These are phyloP conservation scores for Melanotus villosus DNA, from an alignment of 2,888 invertebrate genomes.

Conservation along the genomic window DNA sequence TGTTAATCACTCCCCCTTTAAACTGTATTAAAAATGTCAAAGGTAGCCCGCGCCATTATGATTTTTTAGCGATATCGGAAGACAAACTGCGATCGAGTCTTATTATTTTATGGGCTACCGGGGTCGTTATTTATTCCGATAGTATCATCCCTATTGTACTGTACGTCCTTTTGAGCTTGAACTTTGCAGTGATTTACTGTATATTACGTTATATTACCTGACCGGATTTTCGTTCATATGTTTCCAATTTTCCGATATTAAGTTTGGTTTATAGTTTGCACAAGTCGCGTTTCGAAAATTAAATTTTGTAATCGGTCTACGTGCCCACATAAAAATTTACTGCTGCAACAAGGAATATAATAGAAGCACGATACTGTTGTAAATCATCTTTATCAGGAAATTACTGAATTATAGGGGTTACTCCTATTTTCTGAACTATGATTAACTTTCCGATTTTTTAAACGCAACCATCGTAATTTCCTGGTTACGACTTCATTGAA, in stretches of 20 bases:
- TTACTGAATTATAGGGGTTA: not conserved
- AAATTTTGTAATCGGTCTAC: slow-evolving; percentile 22
- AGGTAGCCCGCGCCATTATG: slow-evolving; percentile 45
- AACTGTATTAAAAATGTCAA: slow-evolving; percentile 50
- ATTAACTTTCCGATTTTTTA: slow-evolving; percentile 4
- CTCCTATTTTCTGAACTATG: not conserved
- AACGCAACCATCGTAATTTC: not conserved
- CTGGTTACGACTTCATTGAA: not conserved
- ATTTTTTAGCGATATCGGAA: slow-evolving; percentile 46
- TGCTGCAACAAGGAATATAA: not conserved
- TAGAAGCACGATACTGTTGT: not conserved
- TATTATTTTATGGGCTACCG: slow-evolving; percentile 45
- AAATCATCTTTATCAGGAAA: slow-evolving; percentile 16
- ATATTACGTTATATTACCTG: slow-evolving; percentile 25
- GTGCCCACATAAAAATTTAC: slow-evolving; percentile 4
- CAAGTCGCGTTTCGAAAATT: slow-evolving; percentile 19
- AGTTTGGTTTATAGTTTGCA: slow-evolving; percentile 18
- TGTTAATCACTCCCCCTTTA: slow-evolving; percentile 50
- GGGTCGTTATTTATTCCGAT: slow-evolving; percentile 45
- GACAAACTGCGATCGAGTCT: slow-evolving; percentile 44
- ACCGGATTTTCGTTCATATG: slow-evolving; percentile 26
- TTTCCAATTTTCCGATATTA: slow-evolving; percentile 35
- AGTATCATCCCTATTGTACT: slow-evolving; percentile 44
- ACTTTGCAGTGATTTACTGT: slow-evolving; percentile 42
- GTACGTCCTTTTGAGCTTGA: slow-evolving; percentile 39